Base-by-base conservation (phyloP, 2,797 vertebrate genomes). In the Brotula barbata region DNA sequence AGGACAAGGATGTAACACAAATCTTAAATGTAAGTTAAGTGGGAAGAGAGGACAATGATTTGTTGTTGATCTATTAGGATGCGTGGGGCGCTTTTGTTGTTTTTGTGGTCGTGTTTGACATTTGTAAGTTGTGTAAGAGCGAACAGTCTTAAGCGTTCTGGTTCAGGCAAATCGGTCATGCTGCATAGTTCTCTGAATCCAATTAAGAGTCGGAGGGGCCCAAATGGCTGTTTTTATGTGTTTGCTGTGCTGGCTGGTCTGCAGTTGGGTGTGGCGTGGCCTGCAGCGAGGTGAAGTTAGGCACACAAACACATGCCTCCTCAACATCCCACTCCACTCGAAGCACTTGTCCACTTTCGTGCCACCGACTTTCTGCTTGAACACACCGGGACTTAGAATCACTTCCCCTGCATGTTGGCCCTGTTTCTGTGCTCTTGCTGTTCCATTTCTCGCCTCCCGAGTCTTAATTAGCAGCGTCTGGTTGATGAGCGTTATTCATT, bases 151-250 rank as follows among this genome's bases (percentile, higher is more conserved):
- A 3, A 62, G 55, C 75, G 63, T 81, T 87, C 77, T 85, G 84
- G 86, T 84, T 78, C 76, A 80, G 71, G 73, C 71, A 31, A 52
- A 77, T 77, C 46, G 75, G 89, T 89, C 88, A 89, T 85, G 85
- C 88, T 68, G 83, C 85, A 83, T 89, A 87, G 80, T 81, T 87
- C 84, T 81, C 86, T 89, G 87, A 89, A 90, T 89, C 85, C 85
- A 91, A 90, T 91, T 89, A 91, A 81, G 80, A 87, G 68, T 76
- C 80, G 12, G 77, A 87, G 80, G 84, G 85, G 84, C 87, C 82
- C 85, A 81, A 87, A 88, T 81, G 72, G 76, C 69, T 85, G 82
- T 85, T 87, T 89, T 68, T 68, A 43, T 65, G 37, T 33, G 37
- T 58, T 47, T 85, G 80, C 76, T 83, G 74, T 75, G 76, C 84